phyloP scores from a whole-genome alignment of 2,888 invertebrate genomes.

The Papilio protenor region DNA sequence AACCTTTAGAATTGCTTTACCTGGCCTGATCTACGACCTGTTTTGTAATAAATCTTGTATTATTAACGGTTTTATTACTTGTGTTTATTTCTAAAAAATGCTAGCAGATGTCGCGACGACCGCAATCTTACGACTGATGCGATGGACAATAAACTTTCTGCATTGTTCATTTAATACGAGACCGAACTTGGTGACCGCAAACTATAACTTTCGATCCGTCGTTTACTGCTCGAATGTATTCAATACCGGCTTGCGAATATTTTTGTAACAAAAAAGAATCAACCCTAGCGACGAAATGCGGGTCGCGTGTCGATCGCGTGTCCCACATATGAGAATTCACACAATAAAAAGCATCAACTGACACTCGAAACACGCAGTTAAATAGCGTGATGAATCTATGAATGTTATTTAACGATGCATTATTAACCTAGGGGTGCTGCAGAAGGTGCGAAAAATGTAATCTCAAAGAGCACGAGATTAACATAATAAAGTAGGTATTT shows the following conservation, averaged over 20 bases:
- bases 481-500: conserved; percentile 63
- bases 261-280: conserved; percentile 60
- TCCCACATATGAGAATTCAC: conserved; percentile 77
- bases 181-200: conserved; percentile 46
- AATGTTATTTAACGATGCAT: conserved; percentile 49
- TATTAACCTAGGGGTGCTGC: conserved; percentile 56
- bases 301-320: conserved; percentile 80
- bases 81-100: conserved; percentile 27
- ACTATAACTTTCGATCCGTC: conserved; percentile 38
- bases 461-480: conserved; percentile 65
- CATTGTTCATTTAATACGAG: conserved; percentile 41
- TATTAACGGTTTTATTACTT: conserved; percentile 20
- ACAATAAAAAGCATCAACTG: conserved; percentile 68
- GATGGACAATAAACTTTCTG: conserved; percentile 33
- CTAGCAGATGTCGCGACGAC: conserved; percentile 24
- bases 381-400: conserved; percentile 62
- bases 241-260: conserved; percentile 64
- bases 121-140: conserved; percentile 19
- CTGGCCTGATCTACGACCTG: neutral
- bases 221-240: conserved; percentile 53
- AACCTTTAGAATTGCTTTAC: neutral
- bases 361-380: conserved; percentile 64
- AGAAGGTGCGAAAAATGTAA: conserved; percentile 74
- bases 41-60: conserved; percentile 9
- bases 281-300: conserved; percentile 66